Base-by-base conservation (phyloP, 2,888 invertebrate genomes). In the Graphium colonna region DNA sequence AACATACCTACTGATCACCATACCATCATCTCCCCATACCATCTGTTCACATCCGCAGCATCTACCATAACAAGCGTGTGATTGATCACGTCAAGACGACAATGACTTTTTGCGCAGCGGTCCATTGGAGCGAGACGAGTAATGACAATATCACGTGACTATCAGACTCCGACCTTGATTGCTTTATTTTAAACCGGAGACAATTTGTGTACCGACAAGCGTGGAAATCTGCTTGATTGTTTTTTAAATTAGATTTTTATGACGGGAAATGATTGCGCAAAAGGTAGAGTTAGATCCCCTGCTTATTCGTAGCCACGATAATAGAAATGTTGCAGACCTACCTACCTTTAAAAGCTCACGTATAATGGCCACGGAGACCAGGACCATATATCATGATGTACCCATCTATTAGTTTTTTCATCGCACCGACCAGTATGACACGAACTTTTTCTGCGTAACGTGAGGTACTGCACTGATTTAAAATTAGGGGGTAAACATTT, bases 361-460 rank as follows among this genome's bases (percentile, higher is more conserved):
- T 65, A 79, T 76, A 85, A 84, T 77, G 77, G 61, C 61, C 58
- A 60, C 59, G 71, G 78, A 77, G 75, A 44, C 49, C 71, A 65
- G 57, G 68, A 64, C 77, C 79, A 88, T 87, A 84, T 83, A 86
- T 86, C 86, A 82, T 71, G 68, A 73, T 72, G 72, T 71, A 77
- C 82, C n/a, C 77, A 80, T 82, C 80, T 75, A 86, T 84, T 76
- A 77, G 63, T 71, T 82, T 83, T 84, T 82, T 73, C 63, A 50
- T 57, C 65, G 54, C 62, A 61, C 58, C 43, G 48, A 59, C 51
- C 56, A 59, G 64, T 62, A 71, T 64, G 64, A 66, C 69, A 69
- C 52, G 55, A 46, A 59, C 70, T 79, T 77, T 82, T 81, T 80
- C 73, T 72, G 13, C 8, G 42, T 48, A 46, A 62, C 65, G 21